Evolutionary conservation across 2,113 vertebrate genomes (phyloP), one percentile per base, ranked within the genome.

Genomic region (Pao palembangensis): DNA sequence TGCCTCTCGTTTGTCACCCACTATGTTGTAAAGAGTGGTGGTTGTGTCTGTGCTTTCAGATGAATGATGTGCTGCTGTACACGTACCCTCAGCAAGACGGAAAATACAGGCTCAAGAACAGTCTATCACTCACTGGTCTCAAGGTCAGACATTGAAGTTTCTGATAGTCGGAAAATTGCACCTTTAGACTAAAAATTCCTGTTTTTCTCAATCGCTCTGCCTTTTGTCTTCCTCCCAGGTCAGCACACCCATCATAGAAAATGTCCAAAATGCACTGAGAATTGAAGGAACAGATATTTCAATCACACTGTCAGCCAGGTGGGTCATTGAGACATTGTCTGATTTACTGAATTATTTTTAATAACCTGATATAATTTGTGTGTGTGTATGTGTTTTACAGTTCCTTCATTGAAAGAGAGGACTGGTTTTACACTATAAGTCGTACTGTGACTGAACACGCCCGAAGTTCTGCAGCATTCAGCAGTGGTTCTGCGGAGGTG

Each of bases 51-150:
- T 81, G 48, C 74, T 80, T 44, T 67, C 73, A 99, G 97, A 98
- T 98, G 95, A 99, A 93, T 12, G 96, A 99, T 15, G 84, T 98
- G 63, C 90, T 99, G 70, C 91, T 99, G 19, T 99, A 99, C 83
- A 98, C 96, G 0, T 96, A 92, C 71, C 96, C 97, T 53, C 94
- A 98, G 88, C 97, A 98, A 84, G 94, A 96, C 11, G 95, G 97
- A 25, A 99, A 96, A 84, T 99, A 98, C 85, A 90, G 88, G 66
- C 90, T 99, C 79, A 98, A 94, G 85, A 96, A 92, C 62, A 92
- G 92, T 0, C 89, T 98, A 66, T 64, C 88, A 0, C 89, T 99
- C 52, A 91, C 92, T 66, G 90, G 87, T 57, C 91, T 99, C 89
- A 96, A 95, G 95, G 97, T 98, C 85, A 61, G 71, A 15, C 34